Base-by-base conservation (phyloP, 1,140 invertebrate species). In the Drosophila setifemur region DNA sequence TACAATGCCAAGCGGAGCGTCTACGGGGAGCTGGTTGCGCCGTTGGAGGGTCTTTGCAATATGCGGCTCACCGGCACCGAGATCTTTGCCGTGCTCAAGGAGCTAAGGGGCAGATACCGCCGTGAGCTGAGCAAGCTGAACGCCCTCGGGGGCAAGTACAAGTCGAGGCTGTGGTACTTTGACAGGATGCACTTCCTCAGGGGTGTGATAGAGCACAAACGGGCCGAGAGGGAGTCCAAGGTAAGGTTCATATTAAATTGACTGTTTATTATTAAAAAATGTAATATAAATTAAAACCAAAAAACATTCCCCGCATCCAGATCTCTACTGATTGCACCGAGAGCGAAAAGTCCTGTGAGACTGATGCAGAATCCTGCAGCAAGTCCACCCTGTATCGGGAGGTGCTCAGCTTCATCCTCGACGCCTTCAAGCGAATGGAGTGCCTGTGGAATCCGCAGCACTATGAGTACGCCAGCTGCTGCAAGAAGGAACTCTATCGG, bases 401-500 rank as follows among this genome's bases (percentile, higher is more conserved):
- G 11, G 78, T 83, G 0, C 74, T 89, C 1, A 87, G 78, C 48
- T 87, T 61, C 28, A 69, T 89, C 12, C 66, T 89, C 8, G 54
- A 83, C 2, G 66, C 74, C 0, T 89, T 87, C 18, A 69, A 73
- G n/a, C 40, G 72, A 0, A 63, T 72, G 40, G 87, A 89, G 14
- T 73, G 74, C 5, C 69, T 89, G 14, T 89, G 87, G 87, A 89
- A 89, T 73, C 86, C 87, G 0, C 58, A 83, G 8, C 81, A 89
- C 52, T 63, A 68, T 19, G 72, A 87, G 35, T 89, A 74, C 48
- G 29, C 61, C 25, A 73, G 29, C 4, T 89, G 87, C 28, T 44
- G 42, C 70, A 89, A 89, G 31, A 79, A 71, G 57, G 75, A 83
- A 1, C 44, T 87, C 4, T 87, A 77, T 11, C 35, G 58, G 0